A percentile compares a stretch with the other conserved stretches of the same genome.
Conservation (phyloP, 1,140 invertebrate species). For the Caenorhabditis briggsae region DNA sequence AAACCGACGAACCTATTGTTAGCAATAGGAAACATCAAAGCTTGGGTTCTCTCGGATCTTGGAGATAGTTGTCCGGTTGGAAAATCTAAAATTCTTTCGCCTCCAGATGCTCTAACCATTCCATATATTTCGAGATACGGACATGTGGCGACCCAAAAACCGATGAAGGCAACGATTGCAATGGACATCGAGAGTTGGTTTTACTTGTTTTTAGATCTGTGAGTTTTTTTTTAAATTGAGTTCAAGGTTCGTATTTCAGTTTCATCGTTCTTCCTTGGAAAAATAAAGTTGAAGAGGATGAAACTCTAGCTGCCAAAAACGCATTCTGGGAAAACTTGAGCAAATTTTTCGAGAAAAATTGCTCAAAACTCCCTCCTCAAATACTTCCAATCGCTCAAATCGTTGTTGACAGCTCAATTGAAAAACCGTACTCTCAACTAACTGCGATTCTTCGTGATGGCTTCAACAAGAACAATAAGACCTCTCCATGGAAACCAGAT, state of each 20-base stretch:
- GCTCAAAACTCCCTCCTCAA: neutral
- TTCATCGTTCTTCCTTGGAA: slow-evolving; percentile 27
- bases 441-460: slow-evolving; percentile 26
- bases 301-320: neutral
- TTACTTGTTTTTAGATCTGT: slow-evolving; percentile 5
- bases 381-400: slow-evolving; percentile 1
- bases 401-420: neutral
- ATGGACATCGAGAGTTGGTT: slow-evolving; percentile 39
- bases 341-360: neutral
- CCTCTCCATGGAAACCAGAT: slow-evolving; percentile 2
- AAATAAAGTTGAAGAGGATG: neutral
- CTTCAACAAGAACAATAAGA: neutral
- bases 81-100: neutral
- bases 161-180: slow-evolving; percentile 17
- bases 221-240: neutral
- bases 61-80: slow-evolving; percentile 9
- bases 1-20: slow-evolving; percentile 27
- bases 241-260: neutral
- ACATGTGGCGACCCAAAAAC: neutral
- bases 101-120: slow-evolving; percentile 30
- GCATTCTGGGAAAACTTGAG: neutral
- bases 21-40: neutral
- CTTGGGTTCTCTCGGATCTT: slow-evolving; percentile 18
- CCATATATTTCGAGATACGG: slow-evolving; percentile 11
- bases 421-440: slow-evolving; percentile 1